Evolutionary conservation across 2,888 invertebrate species (phyloP).

Genomic region (Steinernema carpocapsae): DNA sequence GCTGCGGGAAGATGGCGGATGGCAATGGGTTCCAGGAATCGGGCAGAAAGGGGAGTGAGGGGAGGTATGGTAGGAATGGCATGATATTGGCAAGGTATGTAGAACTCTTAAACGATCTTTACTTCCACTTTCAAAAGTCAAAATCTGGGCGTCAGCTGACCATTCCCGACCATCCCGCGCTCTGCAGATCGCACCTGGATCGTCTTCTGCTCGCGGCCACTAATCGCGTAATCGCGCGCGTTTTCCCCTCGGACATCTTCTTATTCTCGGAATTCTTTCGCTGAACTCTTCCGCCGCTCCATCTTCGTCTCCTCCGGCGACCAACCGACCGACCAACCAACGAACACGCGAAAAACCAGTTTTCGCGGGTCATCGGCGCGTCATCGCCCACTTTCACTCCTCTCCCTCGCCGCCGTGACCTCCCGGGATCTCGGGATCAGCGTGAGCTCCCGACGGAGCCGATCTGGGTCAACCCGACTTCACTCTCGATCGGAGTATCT

Average conservation of each 20-base stretch:
- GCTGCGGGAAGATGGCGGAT: not conserved
- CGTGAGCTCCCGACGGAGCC: not conserved
- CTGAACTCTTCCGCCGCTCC: constrained; percentile 2
- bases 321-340: constrained; percentile 28
- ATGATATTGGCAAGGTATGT: not conserved
- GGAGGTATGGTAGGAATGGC: not conserved
- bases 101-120: not conserved
- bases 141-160: not conserved
- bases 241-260: not conserved
- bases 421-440: constrained; percentile 3
- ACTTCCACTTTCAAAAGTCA: not conserved
- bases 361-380: constrained; percentile 27
- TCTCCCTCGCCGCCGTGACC: constrained; percentile 33
- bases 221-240: not conserved
- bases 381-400: constrained; percentile 31
- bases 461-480: constrained; percentile 23
- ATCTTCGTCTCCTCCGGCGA: constrained; percentile 15
- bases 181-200: too few relatives aligned
- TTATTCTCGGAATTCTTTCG: not conserved
- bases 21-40: not conserved
- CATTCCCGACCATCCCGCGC: too few relatives aligned
- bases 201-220: too few relatives aligned
- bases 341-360: constrained; percentile 24
- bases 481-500: constrained; percentile 31
- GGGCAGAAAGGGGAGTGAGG: not conserved